Percentiles rank a stretch among this genome's conserved stretches.
These are phyloP conservation scores for Seladonia tumulorum DNA, from an alignment of 2,888 invertebrate genomes.

Conservation along the genomic window DNA sequence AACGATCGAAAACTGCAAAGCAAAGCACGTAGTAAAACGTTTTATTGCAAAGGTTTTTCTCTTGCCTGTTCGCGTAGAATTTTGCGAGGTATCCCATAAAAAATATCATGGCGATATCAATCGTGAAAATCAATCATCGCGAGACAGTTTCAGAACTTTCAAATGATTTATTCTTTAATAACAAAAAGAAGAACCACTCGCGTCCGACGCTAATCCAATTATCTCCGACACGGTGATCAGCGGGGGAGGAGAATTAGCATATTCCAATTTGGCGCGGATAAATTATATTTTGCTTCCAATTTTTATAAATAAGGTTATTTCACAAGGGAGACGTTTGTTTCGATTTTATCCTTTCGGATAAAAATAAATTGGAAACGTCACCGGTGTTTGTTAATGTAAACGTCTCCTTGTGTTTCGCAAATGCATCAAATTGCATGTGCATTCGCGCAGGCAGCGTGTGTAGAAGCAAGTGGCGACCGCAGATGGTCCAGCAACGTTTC, in stretches of 20 bases:
- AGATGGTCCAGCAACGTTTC: neutral
- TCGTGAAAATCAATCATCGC: neutral
- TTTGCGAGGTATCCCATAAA: neutral
- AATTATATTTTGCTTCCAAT: neutral
- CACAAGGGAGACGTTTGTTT: too few species aligned
- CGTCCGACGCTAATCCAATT: neutral
- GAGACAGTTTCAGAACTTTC: neutral
- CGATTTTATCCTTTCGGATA: neutral
- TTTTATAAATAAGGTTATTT: neutral
- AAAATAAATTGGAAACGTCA: neutral
- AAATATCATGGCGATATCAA: neutral
- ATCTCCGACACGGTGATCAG: neutral
- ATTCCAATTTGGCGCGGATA: neutral
- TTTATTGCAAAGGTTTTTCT: neutral
- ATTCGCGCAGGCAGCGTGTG: neutral
- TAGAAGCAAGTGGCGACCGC: neutral
- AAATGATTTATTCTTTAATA: neutral
- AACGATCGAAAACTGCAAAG: too few species aligned
- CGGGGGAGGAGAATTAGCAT: neutral
- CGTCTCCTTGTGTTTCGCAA: neutral
- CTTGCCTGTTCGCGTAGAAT: too few species aligned
- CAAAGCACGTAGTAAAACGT: neutral
- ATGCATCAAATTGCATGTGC: neutral
- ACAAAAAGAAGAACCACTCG: neutral
- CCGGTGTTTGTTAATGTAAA: neutral